Evolutionary conservation across 2,888 invertebrate genomes (phyloP).

Genomic region (Branchellion lobata): DNA sequence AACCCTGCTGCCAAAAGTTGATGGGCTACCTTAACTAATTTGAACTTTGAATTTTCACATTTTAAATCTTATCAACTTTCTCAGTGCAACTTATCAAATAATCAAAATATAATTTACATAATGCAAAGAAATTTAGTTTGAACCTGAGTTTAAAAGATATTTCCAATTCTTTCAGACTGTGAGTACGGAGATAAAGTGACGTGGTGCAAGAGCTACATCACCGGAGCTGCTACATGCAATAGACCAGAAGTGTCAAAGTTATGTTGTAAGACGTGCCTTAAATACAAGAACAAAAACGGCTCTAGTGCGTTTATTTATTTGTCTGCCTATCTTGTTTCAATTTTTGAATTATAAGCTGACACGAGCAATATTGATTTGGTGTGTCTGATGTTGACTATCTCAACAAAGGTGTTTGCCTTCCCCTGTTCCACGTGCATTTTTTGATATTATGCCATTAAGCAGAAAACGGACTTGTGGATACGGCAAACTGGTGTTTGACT

Average conservation of each 20-base stretch:
- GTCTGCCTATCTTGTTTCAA: not conserved
- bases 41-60: not conserved
- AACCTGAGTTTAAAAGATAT: too few relatives aligned
- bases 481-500: slow-evolving; percentile 13
- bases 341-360: too few relatives aligned
- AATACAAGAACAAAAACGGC: not conserved
- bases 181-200: slow-evolving; percentile 44
- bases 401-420: too few relatives aligned
- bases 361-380: too few relatives aligned
- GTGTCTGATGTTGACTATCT: too few relatives aligned
- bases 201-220: slow-evolving; percentile 43
- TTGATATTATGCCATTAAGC: too few relatives aligned
- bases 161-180: slow-evolving; percentile 35
- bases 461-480: not conserved
- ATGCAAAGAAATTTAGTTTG: too few relatives aligned
- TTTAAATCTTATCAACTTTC: not conserved
- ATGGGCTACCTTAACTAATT: not conserved
- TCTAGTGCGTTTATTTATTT: not conserved
- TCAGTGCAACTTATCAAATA: too few relatives aligned
- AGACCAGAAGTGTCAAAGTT: slow-evolving; percentile 33
- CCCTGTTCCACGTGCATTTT: too few relatives aligned
- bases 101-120: too few relatives aligned
- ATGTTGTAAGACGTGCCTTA: slow-evolving; percentile 40
- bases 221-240: slow-evolving; percentile 24
- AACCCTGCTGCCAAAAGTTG: slow-evolving; percentile 16